A percentile compares a stretch with the other conserved stretches of the same genome.
Evolutionary conservation across 1,140 invertebrate species (phyloP).

Genomic region (Frieseomelitta varia): DNA sequence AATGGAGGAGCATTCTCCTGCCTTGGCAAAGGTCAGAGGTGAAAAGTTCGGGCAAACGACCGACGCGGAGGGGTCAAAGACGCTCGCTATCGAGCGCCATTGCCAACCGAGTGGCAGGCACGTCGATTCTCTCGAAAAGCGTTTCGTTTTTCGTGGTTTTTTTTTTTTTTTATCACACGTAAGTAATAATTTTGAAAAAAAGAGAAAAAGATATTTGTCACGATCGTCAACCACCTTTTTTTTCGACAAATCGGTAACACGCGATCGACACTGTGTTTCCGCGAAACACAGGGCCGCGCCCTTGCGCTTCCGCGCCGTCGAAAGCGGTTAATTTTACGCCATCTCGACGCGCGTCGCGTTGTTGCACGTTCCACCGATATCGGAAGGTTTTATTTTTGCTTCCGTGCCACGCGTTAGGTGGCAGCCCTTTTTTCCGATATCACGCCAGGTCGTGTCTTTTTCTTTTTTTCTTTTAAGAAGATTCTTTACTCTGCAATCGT

Average conservation of each 20-base stretch:
- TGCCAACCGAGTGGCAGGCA: not conserved
- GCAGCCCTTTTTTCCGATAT: not conserved
- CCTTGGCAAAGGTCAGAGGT: constrained; percentile 55
- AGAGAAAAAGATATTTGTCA: not conserved
- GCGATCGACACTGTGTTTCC: not conserved
- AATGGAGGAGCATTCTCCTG: constrained; percentile 44
- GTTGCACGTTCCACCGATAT: not conserved
- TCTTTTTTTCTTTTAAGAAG: not conserved
- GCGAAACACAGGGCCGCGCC: not conserved
- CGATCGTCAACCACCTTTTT: not conserved
- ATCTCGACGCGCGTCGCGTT: not conserved
- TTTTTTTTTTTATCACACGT: not conserved
- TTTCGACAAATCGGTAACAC: not conserved
- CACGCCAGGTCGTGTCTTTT: not conserved
- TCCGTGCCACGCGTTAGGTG: not conserved
- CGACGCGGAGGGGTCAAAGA: constrained; percentile 49
- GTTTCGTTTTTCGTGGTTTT: not conserved
- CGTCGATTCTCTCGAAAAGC: not conserved
- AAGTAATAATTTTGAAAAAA: too few relatives aligned
- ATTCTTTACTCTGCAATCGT: too few relatives aligned
- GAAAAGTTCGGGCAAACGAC: constrained; percentile 57
- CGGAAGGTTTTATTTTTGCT: constrained; percentile 14
- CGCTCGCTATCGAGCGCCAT: constrained; percentile 42
- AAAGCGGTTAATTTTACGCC: constrained; percentile 15
- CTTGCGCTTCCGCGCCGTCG: not conserved